These are phyloP conservation scores for Encarsia formosa DNA, from an alignment of 2,888 invertebrate species.

Conservation along the genomic window DNA sequence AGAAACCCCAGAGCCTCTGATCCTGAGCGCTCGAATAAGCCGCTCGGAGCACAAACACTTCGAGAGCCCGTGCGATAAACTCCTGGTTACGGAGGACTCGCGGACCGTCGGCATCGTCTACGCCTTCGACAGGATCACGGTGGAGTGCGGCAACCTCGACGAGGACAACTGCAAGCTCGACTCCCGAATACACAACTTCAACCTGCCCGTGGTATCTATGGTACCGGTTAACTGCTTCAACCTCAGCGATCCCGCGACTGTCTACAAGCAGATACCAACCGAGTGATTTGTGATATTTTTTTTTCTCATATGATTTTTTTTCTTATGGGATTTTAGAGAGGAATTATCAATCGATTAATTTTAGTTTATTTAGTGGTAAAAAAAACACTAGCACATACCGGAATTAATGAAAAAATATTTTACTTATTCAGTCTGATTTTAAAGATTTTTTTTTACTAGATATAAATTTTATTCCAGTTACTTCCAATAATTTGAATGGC, in stretches of 20 bases:
- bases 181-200: conserved; percentile 11
- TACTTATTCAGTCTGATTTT: too few species aligned
- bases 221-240: conserved; percentile 31
- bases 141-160: conserved; percentile 14
- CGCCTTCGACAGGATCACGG: conserved; percentile 10
- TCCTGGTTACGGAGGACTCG: conserved; percentile 5
- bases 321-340: too few species aligned
- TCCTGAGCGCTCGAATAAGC: conserved; percentile 4
- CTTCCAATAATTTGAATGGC: too few species aligned
- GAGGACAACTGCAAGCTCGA: neutral
- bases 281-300: neutral
- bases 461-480: too few species aligned
- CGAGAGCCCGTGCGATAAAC: conserved; percentile 20
- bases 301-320: too few species aligned
- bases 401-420: too few species aligned
- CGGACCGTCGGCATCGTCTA: conserved; percentile 12
- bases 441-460: too few species aligned
- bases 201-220: conserved; percentile 3
- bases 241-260: conserved; percentile 32
- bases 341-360: too few species aligned
- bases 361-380: too few species aligned
- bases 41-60: conserved; percentile 11
- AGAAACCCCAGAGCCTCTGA: neutral
- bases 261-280: conserved; percentile 28
- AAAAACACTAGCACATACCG: too few species aligned